These are phyloP conservation scores for Anomalospiza imberbis DNA, from an alignment of 2,797 vertebrate species.

Conservation along the genomic window DNA sequence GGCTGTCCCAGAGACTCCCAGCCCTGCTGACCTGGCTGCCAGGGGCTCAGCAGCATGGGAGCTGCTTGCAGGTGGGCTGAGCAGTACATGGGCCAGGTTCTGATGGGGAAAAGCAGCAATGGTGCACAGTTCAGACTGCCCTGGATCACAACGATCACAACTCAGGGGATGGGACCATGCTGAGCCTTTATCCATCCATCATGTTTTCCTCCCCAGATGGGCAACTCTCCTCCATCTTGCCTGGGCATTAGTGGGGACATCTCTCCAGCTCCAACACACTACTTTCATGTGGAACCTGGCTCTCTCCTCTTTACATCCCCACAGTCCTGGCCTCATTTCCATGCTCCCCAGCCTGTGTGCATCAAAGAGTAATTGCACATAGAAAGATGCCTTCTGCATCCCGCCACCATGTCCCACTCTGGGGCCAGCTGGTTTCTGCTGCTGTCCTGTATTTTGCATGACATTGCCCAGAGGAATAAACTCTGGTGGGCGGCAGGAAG, in stretches of 20 bases:
- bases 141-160: fast-evolving
- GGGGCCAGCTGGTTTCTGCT: background rate
- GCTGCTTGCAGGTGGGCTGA: background rate
- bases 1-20: background rate
- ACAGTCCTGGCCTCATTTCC: background rate
- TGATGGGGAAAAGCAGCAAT: background rate
- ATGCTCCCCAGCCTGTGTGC: fast-evolving
- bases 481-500: background rate
- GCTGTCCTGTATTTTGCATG: background rate
- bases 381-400: background rate
- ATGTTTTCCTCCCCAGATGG: fast-evolving
- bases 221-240: fast-evolving
- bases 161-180: background rate
- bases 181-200: background rate
- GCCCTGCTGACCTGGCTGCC: background rate
- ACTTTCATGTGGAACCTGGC: background rate
- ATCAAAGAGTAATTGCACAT: background rate
- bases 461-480: background rate
- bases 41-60: background rate
- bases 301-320: background rate
- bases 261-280: background rate
- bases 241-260: background rate
- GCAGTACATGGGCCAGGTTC: background rate
- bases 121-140: fast-evolving
- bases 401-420: background rate